Evolutionary conservation across 2,888 invertebrate species (phyloP), one percentile per base, ranked within the genome.

Genomic region (Caenorhabditis uteleia): DNA sequence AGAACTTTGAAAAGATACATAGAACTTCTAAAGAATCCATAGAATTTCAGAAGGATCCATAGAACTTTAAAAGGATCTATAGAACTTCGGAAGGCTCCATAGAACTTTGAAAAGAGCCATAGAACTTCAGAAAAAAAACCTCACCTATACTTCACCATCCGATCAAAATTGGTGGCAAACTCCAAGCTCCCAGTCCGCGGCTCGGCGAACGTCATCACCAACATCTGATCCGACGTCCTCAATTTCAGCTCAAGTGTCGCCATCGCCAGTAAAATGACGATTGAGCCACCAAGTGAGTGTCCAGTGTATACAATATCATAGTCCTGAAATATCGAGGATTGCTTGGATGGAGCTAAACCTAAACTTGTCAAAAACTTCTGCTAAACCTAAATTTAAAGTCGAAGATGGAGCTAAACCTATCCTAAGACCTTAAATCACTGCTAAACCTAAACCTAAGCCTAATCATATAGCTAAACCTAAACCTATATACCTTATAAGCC

Each of bases 301-400:
- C 62, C 62, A 23, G 53, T 62, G 25, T 53, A 62, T 16, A 57
- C 44, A 26, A 62, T 47, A 29, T 62, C 56, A 40, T 62, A 44
- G 21, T 53, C 34, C 25, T 44, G 20, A 36, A 36, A 4, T 4
- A 20, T 36, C 16, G 8, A 3, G 7, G 36, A 20, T 18, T 16
- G 36, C 10, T 18, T 16, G 18, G 20, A 36, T 4, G 36, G 3
- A 20, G 20, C 36, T 14, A 36, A 36, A 18, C 10, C 36, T 8
- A 36, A 8, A 7, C 4, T 36, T 20, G 18, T 18, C n/a, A n/a
- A 20, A 20, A 18, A 18, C 8, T 36, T 16, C 4, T 7, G 36
- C 16, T 4, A 16, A 34, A 34, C 34, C 16, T 12, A 34, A 34
- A 34, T n/a, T n/a, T 34, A n/a, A n/a, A 34, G n/a, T 16, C 16